Base-by-base conservation (phyloP, 2,113 vertebrate species). In the Hemicordylus capensis region DNA sequence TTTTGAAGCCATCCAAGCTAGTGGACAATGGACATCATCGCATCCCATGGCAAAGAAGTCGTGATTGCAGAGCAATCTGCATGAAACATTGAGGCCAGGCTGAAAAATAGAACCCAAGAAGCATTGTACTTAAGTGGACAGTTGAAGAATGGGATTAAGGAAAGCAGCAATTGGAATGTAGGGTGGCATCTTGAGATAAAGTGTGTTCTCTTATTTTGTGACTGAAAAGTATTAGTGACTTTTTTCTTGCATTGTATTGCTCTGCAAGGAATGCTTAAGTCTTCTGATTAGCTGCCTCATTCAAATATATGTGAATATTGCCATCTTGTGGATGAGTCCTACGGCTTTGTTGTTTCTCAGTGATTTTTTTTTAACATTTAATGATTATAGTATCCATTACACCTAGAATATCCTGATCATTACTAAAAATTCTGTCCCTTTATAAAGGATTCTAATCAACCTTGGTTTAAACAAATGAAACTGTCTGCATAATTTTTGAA, bases 301-400 rank as follows among this genome's bases (percentile, higher is more conserved):
- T 83, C 70, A 64, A 14, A 42, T 56, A 83, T 7, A 74, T 15
- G 80, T 85, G 42, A 85, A 90, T 75, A 82, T 85, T 94, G 93
- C 91, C 92, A 94, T 75, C 93, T 93, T 64, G 78, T 91, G 93
- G 89, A 14, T 74, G 31, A n/a, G n/a, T n/a, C n/a, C n/a, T n/a
- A n/a, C 12, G 84, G 75, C 63, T 89, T 83, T 86, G 26, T 88
- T 66, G 46, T 31, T 73, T 54, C 66, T 17, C 17, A 6, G 88
- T 89, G 85, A n/a, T 80, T 46, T 93, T 86, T 89, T 89, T 39
- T 80, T 83, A 66, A 39, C 9, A 61, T 66, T 74, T 72, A 4
- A 1, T 34, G 8, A 69, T 22, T 67, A 0, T 31, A 85, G 20
- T 26, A 51, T 17, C 34, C 66, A 58, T 31, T 46, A 46, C 28